A percentile compares a stretch with the other conserved stretches of the same genome.
Evolutionary conservation across 2,888 invertebrate genomes (phyloP).

Genomic region (Plagodis pulveraria): DNA sequence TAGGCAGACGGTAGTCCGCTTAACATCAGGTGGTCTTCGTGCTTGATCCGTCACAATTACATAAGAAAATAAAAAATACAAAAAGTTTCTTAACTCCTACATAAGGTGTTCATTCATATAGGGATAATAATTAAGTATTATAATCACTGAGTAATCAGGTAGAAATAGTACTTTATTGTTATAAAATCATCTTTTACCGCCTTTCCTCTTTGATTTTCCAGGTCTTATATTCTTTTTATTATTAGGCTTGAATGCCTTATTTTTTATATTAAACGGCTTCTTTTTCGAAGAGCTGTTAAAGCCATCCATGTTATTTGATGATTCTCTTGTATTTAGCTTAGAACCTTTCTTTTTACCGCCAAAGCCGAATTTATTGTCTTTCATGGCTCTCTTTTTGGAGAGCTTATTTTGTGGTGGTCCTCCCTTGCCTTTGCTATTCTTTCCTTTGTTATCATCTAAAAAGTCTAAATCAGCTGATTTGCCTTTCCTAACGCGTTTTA

Average conservation of each 20-base stretch:
- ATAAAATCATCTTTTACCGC: conserved; percentile 60
- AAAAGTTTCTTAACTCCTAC: no score
- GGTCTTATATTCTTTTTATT: conserved; percentile 78
- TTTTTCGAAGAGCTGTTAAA: conserved; percentile 75
- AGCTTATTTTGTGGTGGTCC: conserved; percentile 67
- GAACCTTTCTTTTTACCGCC: conserved; percentile 97
- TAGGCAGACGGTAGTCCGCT: no score
- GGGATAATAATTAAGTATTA: no score
- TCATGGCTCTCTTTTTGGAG: conserved; percentile 84
- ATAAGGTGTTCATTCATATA: no score
- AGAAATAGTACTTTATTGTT: not conserved
- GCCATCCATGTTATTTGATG: conserved; percentile 88
- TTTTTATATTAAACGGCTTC: conserved; percentile 69
- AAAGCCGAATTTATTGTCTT: conserved; percentile 96
- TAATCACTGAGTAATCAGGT: no score
- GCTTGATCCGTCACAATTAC: no score
- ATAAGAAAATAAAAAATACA: no score
- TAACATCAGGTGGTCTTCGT: no score
- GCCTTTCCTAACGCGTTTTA: conserved; percentile 97
- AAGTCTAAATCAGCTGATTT: conserved; percentile 92
- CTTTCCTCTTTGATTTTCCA: conserved; percentile 83
- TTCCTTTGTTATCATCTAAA: conserved; percentile 86
- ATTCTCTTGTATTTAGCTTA: conserved; percentile 94
- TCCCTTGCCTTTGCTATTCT: conserved; percentile 55
- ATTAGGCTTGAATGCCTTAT: conserved; percentile 68